phyloP scores from a whole-genome alignment of 1,140 invertebrate species.

The Pseudachorutes palmiensis region DNA sequence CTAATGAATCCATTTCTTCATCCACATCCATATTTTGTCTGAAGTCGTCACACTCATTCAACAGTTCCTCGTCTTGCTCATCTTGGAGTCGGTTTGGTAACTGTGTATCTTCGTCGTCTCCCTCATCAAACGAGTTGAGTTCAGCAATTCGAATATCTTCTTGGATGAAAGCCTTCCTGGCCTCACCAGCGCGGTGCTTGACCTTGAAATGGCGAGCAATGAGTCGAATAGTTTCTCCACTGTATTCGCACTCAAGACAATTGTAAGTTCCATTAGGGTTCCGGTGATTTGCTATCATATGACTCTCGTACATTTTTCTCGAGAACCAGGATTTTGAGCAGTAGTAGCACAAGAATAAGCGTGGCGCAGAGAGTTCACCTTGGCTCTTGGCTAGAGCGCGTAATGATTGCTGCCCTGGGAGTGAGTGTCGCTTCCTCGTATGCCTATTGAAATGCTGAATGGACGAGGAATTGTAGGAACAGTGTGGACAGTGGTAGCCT shows the following conservation, averaged over 20 bases:
- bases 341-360: background rate
- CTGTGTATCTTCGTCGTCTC: too few species aligned
- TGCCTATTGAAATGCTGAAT: slow-evolving; percentile 1
- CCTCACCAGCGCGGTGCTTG: background rate
- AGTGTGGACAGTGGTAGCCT: background rate
- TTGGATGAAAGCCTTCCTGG: background rate
- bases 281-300: background rate
- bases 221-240: background rate
- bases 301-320: background rate
- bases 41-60: background rate
- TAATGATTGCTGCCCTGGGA: background rate
- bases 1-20: too few species aligned
- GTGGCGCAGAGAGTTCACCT: background rate
- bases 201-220: background rate
- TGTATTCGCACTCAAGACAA: background rate
- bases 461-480: background rate
- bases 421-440: background rate
- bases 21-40: too few species aligned
- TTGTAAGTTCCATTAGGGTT: background rate
- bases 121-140: too few species aligned
- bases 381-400: background rate
- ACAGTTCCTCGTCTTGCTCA: background rate
- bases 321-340: background rate
- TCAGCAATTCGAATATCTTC: too few species aligned
- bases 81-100: too few species aligned